Evolutionary conservation across 2,797 vertebrate genomes (phyloP).

Genomic region (Sebastes kiyomatsui): DNA sequence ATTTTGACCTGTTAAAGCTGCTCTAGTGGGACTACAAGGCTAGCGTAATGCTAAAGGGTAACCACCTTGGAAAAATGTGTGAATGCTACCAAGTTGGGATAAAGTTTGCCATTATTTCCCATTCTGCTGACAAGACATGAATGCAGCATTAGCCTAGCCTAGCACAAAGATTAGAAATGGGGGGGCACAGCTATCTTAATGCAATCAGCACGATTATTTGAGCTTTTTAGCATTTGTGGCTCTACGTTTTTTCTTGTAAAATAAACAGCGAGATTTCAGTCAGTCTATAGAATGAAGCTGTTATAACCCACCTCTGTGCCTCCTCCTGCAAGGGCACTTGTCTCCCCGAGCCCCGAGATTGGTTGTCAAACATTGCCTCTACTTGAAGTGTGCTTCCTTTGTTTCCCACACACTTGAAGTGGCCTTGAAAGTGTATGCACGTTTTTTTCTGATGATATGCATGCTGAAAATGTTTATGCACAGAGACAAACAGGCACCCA

Average conservation of each 20-base stretch:
- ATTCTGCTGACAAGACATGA: background rate
- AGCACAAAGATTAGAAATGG: background rate
- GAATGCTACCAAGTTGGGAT: background rate
- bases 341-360: background rate
- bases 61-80: too few species aligned
- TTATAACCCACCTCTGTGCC: background rate
- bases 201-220: background rate
- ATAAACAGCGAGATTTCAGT: background rate
- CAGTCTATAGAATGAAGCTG: background rate
- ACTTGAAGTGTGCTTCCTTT: background rate
- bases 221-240: background rate
- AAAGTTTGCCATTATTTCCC: background rate
- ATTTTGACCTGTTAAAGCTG: background rate
- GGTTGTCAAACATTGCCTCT: background rate
- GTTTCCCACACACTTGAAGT: background rate
- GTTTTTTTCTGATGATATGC: background rate
- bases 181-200: background rate
- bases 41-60: too few species aligned
- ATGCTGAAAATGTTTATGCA: background rate
- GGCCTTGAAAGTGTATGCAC: background rate
- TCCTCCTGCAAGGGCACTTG: background rate
- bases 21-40: background rate
- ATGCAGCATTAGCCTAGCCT: background rate
- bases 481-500: background rate
- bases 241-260: background rate